Evolutionary conservation across 2,797 vertebrate species (phyloP), one percentile per base, ranked within the genome.

Genomic region (Myotis myotis): DNA sequence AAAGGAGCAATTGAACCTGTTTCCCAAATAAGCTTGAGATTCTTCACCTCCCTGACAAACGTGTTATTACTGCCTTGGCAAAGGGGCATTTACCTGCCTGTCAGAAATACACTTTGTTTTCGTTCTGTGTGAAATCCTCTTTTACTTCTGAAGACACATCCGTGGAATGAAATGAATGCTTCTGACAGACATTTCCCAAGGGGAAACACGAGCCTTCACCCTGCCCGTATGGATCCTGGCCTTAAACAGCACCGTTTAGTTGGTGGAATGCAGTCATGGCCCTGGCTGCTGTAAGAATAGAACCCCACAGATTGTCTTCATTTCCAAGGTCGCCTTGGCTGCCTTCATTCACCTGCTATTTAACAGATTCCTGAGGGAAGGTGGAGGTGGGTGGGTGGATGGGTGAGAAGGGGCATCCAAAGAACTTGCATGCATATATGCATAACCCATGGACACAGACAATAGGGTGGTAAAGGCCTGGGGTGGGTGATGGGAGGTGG

Each of bases 1-100:
- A 95, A 96, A 97, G 85, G 75, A 96, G 82, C 87, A 94, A 96
- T 92, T 95, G 96, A 97, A 96, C 95, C 95, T 91, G 44, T 95
- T 97, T 96, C 93, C 96, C 95, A 97, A 97, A 92, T 92, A 95
- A 95, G 82, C 92, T 91, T 87, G 78, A 83, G 79, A 95, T 92
- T 88, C 75, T 71, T 87, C 0, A 3, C 94, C 84, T 94, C 71
- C 66, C 88, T 87, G 83, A 96, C 97, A 96, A 96, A 96, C 0
- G 9, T 96, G 53, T 93, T 94, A 97, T 97, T 95, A 96, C 87
- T 90, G 62, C 90, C 90, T 96, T 92, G 6, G 2, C 93, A 91
- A 84, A 95, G 76, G 78, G 66, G 89, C 88, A 96, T 94, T 96
- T 96, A 96, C 90, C 95, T 97, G 96, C 90, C 96, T 95, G 92